Evolutionary conservation across 2,113 vertebrate species (phyloP), one percentile per base, ranked within the genome.

Genomic region (Podocnemis expansa): DNA sequence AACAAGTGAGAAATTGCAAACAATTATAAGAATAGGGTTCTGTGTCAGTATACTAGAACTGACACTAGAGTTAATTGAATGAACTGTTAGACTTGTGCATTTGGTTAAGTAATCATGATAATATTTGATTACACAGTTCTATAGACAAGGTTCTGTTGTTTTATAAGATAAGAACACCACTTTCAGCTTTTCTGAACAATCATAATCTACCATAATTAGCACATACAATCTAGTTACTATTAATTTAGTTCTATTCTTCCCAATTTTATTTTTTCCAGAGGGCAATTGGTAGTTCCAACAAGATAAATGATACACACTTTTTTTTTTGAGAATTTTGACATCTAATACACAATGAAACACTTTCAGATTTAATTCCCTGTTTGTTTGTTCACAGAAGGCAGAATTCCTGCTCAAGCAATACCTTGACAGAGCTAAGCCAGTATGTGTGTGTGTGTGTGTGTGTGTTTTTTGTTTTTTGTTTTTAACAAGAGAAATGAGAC

Each of bases 191-290:
- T 70, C 10, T 38, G n/a, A 70, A 70, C 34, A 91, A 94, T 93
- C 91, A 70, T n/a, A 91, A 94, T 94, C 91, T 82, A 49, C 87
- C 82, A 88, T 91, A 96, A 94, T 75, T 6, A 80, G 52, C 93
- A 87, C 43, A 70, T 60, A 82, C 21, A 89, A 47, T 5, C 10
- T 95, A 84, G 91, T 91, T 85, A 92, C 94, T 90, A 85, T 41
- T 78, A 45, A 90, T 47, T 91, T 34, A 85, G 78, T 17, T 11
- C 4, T 60, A 12, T 38, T 91, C 3, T 85, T 93, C 82, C 78
- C 41, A 63, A 79, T 56, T 79, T 31, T 82, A 31, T 89, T 4
- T 78, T 45, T 2, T 56, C 21, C 1, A 78, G 70, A 79, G 82
- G 87, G 58, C 56, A 47, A 89, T 27, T 54, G 79, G 79, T 25